phyloP scores from a whole-genome alignment of 2,113 vertebrate species.

The Bubo scandiacus region DNA sequence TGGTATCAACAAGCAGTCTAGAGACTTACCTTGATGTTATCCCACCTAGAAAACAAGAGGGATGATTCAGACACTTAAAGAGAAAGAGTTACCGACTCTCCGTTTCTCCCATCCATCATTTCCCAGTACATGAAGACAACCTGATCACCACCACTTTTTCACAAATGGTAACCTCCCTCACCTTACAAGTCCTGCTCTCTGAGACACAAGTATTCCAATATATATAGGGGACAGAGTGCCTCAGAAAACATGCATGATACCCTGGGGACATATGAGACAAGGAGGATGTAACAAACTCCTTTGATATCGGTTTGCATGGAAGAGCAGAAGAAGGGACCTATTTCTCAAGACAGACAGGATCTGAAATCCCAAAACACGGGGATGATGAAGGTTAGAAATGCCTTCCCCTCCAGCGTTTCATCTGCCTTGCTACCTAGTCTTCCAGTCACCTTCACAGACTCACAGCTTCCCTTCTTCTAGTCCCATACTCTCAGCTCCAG shows the following conservation, averaged over 20 bases:
- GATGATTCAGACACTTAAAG: background rate
- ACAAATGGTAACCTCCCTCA: background rate
- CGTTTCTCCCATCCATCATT: background rate
- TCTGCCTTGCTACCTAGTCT: background rate
- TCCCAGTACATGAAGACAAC: background rate
- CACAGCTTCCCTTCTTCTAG: background rate
- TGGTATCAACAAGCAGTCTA: background rate
- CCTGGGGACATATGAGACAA: background rate
- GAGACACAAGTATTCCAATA: background rate
- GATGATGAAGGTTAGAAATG: background rate
- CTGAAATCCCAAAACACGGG: background rate
- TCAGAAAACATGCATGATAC: background rate
- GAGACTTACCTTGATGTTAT: background rate
- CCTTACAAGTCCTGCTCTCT: background rate
- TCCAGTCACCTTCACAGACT: background rate
- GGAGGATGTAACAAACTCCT: background rate
- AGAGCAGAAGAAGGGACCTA: background rate
- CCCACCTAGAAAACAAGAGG: background rate
- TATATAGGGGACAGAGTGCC: background rate
- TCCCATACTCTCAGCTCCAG: background rate
- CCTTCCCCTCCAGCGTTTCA: background rate
- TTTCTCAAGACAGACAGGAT: background rate
- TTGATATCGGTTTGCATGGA: background rate
- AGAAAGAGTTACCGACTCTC: background rate
- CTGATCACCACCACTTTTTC: background rate